phyloP scores from a whole-genome alignment of 2,888 invertebrate species.

The Apamea sordens region DNA sequence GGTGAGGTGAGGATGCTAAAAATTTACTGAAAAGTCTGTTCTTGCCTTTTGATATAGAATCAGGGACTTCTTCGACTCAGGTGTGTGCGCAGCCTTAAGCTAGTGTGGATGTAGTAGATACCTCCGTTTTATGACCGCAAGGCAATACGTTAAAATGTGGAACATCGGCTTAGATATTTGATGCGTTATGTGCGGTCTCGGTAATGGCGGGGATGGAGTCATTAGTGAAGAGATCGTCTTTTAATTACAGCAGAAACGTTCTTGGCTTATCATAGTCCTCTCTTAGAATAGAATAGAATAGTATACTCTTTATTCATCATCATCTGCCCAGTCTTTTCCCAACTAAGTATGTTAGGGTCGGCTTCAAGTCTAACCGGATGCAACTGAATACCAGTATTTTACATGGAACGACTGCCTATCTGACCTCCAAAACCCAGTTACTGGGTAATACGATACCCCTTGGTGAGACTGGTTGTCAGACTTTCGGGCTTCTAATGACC shows the following conservation, averaged over 20 bases:
- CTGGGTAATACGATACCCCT: no score
- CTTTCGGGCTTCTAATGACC: no score
- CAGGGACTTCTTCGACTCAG: not conserved
- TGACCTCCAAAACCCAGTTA: no score
- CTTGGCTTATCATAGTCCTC: not conserved
- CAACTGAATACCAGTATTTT: no score
- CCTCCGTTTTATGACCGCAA: constrained; percentile 64
- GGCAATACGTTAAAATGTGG: constrained; percentile 70
- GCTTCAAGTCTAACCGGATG: no score
- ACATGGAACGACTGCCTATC: no score
- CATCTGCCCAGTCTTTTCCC: no score
- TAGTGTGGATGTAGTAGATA: constrained; percentile 8
- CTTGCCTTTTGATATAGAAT: not conserved
- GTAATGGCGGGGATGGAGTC: constrained; percentile 53
- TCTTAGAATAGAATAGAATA: no score
- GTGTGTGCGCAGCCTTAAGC: not conserved
- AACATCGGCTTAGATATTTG: constrained; percentile 68
- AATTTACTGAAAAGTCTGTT: not conserved
- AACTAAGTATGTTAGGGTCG: no score
- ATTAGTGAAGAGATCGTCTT: not conserved
- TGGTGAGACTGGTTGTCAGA: no score
- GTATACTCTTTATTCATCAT: no score
- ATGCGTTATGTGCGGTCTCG: constrained; percentile 56
- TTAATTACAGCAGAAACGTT: not conserved
- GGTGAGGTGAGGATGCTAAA: no score